These are phyloP conservation scores for Pseudochromis fuscus DNA, from an alignment of 2,797 vertebrate species.

Conservation along the genomic window DNA sequence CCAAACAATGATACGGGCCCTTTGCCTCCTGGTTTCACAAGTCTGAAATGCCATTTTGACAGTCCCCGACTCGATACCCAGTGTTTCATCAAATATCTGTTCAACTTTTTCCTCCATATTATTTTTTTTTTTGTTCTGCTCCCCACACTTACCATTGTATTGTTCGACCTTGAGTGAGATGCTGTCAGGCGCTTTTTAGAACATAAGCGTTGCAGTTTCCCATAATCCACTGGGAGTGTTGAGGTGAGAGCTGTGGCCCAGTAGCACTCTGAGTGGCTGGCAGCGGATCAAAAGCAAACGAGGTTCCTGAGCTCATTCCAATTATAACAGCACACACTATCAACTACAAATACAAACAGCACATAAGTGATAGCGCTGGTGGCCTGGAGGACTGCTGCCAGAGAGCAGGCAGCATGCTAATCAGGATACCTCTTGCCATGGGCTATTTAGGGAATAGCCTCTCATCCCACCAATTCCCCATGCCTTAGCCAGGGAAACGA, in stretches of 20 bases:
- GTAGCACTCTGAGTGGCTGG: constrained; percentile 85
- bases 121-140: constrained; percentile 61
- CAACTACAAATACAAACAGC: constrained; percentile 91
- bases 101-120: constrained; percentile 70
- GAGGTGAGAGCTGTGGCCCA: constrained; percentile 85
- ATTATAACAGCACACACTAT: constrained; percentile 88
- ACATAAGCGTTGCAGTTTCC: constrained; percentile 85
- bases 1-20: constrained; percentile 51
- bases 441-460: constrained; percentile 90
- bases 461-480: constrained; percentile 87
- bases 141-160: constrained; percentile 73
- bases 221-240: constrained; percentile 81
- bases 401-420: constrained; percentile 88
- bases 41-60: constrained; percentile 63
- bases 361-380: constrained; percentile 89
- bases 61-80: constrained; percentile 55
- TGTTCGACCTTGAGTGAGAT: constrained; percentile 86
- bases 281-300: constrained; percentile 88
- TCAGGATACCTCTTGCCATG: constrained; percentile 89
- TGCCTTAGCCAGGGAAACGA: constrained; percentile 79
- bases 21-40: constrained; percentile 40
- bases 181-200: constrained; percentile 84
- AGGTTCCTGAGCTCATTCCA: constrained; percentile 88
- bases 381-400: constrained; percentile 87
- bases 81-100: constrained; percentile 75